Evolutionary conservation across 2,888 invertebrate species (phyloP).

Genomic region (Rugalucina vietnamica): DNA sequence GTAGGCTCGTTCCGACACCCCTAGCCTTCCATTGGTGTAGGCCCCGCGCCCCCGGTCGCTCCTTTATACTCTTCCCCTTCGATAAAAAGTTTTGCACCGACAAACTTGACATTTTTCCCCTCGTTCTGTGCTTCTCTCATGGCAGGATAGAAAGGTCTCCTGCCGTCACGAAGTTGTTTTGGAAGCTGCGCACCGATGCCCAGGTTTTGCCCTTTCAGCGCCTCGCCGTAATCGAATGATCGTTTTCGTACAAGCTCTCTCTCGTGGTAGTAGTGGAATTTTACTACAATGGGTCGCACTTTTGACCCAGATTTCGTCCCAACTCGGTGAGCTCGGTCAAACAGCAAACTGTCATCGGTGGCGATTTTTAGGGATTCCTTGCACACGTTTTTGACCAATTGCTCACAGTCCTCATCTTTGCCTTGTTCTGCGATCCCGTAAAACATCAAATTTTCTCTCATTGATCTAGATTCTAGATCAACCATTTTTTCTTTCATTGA

Average conservation of each 20-base stretch:
- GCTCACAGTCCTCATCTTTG: neutral
- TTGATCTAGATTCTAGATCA: conserved; percentile 9
- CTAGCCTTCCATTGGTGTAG: neutral
- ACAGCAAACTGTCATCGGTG: neutral
- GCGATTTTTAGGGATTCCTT: neutral
- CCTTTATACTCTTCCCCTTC: neutral
- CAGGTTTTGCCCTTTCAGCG: neutral
- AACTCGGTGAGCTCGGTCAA: conserved; percentile 30
- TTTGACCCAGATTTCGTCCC: neutral
- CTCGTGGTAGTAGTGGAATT: neutral
- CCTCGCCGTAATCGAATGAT: neutral
- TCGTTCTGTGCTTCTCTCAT: neutral
- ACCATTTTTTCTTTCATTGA: conserved; percentile 1
- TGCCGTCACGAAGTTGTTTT: conserved; percentile 13
- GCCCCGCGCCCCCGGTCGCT: neutral
- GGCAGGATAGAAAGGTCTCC: neutral
- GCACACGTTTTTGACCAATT: conserved; percentile 19
- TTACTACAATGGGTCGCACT: neutral
- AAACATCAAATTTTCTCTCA: conserved; percentile 22
- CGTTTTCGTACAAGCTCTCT: neutral
- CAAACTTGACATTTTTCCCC: neutral
- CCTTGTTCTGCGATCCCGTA: conserved; percentile 8
- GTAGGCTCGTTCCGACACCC: neutral
- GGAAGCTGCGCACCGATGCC: conserved; percentile 37
- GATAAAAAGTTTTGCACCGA: neutral